These are phyloP conservation scores for Chiroxiphia lanceolata DNA, from an alignment of 2,797 vertebrate species.

Conservation along the genomic window DNA sequence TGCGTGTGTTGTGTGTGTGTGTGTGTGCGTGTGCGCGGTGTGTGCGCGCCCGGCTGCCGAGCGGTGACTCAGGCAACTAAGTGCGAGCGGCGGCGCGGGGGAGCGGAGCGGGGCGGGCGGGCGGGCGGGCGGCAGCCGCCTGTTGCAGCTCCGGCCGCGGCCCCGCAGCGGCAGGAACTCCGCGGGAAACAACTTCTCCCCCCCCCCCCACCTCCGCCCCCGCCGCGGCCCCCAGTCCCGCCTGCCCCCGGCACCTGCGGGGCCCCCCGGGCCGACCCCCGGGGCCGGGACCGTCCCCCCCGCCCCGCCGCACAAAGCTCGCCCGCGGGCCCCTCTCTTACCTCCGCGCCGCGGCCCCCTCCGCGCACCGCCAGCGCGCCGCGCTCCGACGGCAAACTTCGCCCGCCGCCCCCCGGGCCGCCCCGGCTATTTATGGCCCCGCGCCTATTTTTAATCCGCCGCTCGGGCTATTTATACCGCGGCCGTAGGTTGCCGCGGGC, in stretches of 20 bases:
- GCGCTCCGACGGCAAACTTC: conserved; percentile 70
- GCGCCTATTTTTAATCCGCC: conserved; percentile 33
- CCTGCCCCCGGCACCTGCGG: conserved; percentile 35
- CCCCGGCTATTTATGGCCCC: conserved; percentile 29
- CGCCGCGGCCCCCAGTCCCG: not conserved
- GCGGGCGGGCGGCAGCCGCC: conserved; percentile 64
- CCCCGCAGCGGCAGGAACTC: conserved; percentile 66
- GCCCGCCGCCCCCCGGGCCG: conserved; percentile 51
- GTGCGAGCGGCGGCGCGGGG: conserved; percentile 67
- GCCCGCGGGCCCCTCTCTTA: conserved; percentile 62
- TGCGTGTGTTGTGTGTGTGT: conserved; percentile 31
- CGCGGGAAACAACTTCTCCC: conserved; percentile 50
- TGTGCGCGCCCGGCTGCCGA: conserved; percentile 76
- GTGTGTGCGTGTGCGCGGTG: conserved; percentile 62
- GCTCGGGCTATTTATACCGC: conserved; percentile 29
- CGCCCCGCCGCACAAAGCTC: conserved; percentile 61
- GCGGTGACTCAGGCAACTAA: conserved; percentile 80
- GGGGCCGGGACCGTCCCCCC: not conserved
- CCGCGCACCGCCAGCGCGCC: conserved; percentile 61
- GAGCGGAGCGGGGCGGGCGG: conserved; percentile 13
- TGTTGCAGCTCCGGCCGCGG: conserved; percentile 72
- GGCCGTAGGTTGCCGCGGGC: conserved; percentile 52
- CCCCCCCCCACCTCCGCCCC: not conserved
- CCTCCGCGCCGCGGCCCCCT: conserved; percentile 61
- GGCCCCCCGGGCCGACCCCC: not conserved